Evolutionary conservation across 2,888 invertebrate species (phyloP), one percentile per base, ranked within the genome.

Genomic region (Cryptosula pallasiana): DNA sequence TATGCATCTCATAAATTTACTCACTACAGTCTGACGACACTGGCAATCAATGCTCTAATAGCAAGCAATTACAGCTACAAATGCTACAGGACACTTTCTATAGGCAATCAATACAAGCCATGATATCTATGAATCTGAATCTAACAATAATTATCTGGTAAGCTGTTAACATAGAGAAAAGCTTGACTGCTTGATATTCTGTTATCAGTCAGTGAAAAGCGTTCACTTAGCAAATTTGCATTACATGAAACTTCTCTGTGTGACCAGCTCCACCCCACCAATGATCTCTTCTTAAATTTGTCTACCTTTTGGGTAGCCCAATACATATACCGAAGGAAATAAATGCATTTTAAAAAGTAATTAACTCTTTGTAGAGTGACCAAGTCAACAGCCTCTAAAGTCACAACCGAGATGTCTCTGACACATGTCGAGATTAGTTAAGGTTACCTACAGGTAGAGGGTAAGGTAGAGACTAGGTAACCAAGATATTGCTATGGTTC

Each of bases 21-120:
- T 45, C 45, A 45, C 9, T 45, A 5, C 5, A 45, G 5, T 45
- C 45, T 45, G 45, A 45, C 45, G 63, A 3, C 63, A n/a, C n/a
- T n/a, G 32, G 27, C 63, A 63, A 63, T 63, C 63, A 63, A 63
- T 63, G 63, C 32, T 63, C 32, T 63, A 63, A 63, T 63, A 32
- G 63, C 63, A 63, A 63, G 63, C 63, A 63, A 63, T 63, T 63
- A 63, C 63, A 63, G 63, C 27, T 27, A 63, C 63, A 63, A 63
- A 63, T 63, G 63, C 32, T 63, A 63, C 32, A 63, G 63, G 32
- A 63, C 63, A 63, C 63, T 63, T 32, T 9, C 63, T 32, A 45
- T 32, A 9, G 32, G 13, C 2, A 63, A 63, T 63, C 63, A 63
- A 63, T 63, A 63, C 20, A 45, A 5, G 32, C 9, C 32, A 27